Evolutionary conservation across 1,140 invertebrate genomes (phyloP).

Genomic region (Orchestia grillus): DNA sequence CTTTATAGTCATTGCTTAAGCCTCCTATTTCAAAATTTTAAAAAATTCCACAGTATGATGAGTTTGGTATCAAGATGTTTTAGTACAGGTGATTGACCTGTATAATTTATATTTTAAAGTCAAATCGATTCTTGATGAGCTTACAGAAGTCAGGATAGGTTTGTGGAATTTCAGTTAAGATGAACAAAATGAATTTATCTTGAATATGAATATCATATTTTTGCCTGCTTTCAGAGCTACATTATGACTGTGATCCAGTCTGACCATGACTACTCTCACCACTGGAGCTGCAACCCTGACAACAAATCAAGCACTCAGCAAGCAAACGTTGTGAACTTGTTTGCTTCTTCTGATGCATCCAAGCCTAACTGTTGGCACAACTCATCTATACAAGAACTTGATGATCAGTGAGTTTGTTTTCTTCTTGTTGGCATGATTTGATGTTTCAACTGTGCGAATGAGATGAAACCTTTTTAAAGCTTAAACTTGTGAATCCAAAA

Average conservation of each 20-base stretch:
- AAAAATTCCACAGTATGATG: not conserved
- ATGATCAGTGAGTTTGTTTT: not conserved
- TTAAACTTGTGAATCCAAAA: too few relatives aligned
- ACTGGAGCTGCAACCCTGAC: conserved; percentile 19
- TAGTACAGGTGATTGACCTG: too few relatives aligned
- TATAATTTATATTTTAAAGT: not conserved
- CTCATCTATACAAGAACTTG: not conserved
- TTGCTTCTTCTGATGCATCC: not conserved
- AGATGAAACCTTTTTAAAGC: not conserved
- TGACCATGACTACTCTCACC: conserved; percentile 45
- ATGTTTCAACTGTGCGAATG: not conserved
- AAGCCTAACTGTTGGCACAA: not conserved
- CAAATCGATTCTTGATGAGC: not conserved
- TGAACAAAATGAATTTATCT: not conserved
- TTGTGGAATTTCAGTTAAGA: not conserved
- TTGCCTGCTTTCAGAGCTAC: conserved; percentile 30
- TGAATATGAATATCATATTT: not conserved
- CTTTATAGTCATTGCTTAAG: too few relatives aligned
- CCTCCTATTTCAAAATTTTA: too few relatives aligned
- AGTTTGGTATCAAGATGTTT: not conserved
- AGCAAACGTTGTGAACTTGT: not conserved
- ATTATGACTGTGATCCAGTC: conserved; percentile 42
- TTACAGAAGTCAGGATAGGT: not conserved
- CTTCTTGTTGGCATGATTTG: not conserved
- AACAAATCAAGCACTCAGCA: not conserved